A percentile compares a stretch with the other conserved stretches of the same genome.
phyloP scores from a whole-genome alignment of 2,888 invertebrate species.

The Clivina fossor region DNA sequence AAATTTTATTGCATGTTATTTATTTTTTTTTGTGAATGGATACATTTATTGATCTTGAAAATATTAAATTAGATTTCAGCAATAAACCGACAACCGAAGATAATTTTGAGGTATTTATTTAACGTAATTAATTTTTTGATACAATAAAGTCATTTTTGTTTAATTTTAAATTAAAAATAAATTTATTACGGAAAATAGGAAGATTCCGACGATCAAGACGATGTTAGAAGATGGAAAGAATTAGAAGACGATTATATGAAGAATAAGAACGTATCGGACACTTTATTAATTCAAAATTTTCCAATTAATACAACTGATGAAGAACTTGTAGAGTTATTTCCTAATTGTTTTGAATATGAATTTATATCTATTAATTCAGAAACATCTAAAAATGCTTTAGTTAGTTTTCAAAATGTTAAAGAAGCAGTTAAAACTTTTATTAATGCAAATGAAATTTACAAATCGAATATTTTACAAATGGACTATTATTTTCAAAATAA shows the following conservation, averaged over 20 bases:
- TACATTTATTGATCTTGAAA: no score
- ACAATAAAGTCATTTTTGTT: no score
- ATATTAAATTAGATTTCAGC: no score
- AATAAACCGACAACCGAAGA: no score
- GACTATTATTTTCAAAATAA: constrained; percentile 8
- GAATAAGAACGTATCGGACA: constrained; percentile 16
- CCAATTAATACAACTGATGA: constrained; percentile 13
- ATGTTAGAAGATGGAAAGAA: constrained; percentile 15
- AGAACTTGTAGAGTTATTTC: constrained; percentile 19
- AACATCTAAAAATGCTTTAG: constrained; percentile 5
- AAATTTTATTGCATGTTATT: no score
- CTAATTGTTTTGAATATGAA: constrained; percentile 13
- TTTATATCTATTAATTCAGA: constrained; percentile 3
- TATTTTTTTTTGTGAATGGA: no score
- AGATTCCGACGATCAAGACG: constrained; percentile 7
- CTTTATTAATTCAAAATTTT: constrained; percentile 15
- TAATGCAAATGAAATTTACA: constrained; percentile 14
- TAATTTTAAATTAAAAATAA: no score
- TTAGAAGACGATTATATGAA: constrained; percentile 10
- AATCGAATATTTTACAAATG: constrained; percentile 22
- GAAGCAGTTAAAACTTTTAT: constrained; percentile 13
- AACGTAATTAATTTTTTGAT: no score
- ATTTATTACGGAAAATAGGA: no score
- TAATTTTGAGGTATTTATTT: no score
- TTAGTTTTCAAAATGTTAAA: constrained; percentile 10